Base-by-base conservation (phyloP, 2,888 invertebrate species). In the Pollenia angustigena region DNA sequence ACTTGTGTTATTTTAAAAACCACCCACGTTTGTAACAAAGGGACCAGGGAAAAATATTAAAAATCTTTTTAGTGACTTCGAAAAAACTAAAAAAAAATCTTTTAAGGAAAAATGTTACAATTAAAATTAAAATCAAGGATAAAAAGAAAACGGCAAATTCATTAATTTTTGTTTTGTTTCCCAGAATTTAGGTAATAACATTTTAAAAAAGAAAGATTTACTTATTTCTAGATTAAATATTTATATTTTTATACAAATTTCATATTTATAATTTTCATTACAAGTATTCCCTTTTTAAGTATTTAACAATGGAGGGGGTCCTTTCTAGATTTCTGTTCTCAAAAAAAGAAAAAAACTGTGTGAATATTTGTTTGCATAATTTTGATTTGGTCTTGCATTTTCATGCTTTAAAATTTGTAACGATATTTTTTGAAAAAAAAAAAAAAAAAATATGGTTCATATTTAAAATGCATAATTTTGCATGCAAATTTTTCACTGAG, bases 1-100 rank as follows among this genome's bases (percentile, higher is more conserved):
- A 69, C 79, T 84, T 44, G 58, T 84, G 46, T 60, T 84, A 42
- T 85, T 81, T 46, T 40, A 14, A 66, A 72, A 81, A 71, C 85
- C 85, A 85, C 85, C 85, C 85, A 85, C 68, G 76, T 62, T 42
- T 83, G n/a, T 48, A 7, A 2, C 11, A 40, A 42, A 75, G 42
- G 16, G 14, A 64, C 12, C 23, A n/a, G 11, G 1, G 14, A 4
- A 56, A 44, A 32, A 64, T n/a, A 32, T 16, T 44, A 56, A 1
- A 54, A 16, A 12, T 18, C 12, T 23, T 52, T 62, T 44, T 11
- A 42, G 23, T 11, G 3, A n/a, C 16, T 48, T 8, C 23, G 52
- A 50, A n/a, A 42, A 2, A 48, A 10, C n/a, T 66, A 46, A 6
- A 62, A 62, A 62, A 62, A n/a, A 16, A 9, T 66, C 10, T 48